Conservation (phyloP, 2,797 vertebrate species). For the Mycteria americana region DNA sequence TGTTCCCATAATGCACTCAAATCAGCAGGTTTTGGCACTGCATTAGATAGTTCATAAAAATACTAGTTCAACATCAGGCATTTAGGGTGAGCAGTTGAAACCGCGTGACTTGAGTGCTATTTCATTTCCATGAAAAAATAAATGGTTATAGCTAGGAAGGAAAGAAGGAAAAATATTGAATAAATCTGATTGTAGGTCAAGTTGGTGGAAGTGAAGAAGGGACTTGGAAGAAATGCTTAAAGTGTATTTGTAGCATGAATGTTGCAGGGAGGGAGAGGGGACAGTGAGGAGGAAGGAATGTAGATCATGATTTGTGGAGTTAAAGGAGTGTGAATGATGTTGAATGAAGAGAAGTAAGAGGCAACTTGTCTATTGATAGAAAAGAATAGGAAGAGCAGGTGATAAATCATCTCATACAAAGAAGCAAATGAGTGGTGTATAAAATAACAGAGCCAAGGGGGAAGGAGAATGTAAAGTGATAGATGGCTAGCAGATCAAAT, state of each 20-base stretch:
- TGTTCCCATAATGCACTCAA: slow-evolving; percentile 56
- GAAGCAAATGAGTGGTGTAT: neutral
- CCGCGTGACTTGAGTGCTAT: neutral
- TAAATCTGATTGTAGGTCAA: neutral
- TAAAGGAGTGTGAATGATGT: neutral
- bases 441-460: neutral
- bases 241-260: neutral
- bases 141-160: neutral
- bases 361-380: neutral
- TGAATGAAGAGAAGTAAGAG: neutral
- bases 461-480: neutral
- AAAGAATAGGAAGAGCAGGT: neutral
- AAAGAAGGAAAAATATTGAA: neutral
- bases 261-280: neutral
- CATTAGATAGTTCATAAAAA: slow-evolving; percentile 22
- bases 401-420: neutral
- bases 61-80: neutral
- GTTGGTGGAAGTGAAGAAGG: neutral
- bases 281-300: neutral
- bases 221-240: neutral
- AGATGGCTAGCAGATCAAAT: neutral
- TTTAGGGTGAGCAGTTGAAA: neutral
- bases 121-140: neutral
- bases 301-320: neutral
- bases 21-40: slow-evolving; percentile 41